Evolutionary conservation across 2,113 vertebrate genomes (phyloP), one percentile per base, ranked within the genome.

Genomic region (Anolis sagrei): DNA sequence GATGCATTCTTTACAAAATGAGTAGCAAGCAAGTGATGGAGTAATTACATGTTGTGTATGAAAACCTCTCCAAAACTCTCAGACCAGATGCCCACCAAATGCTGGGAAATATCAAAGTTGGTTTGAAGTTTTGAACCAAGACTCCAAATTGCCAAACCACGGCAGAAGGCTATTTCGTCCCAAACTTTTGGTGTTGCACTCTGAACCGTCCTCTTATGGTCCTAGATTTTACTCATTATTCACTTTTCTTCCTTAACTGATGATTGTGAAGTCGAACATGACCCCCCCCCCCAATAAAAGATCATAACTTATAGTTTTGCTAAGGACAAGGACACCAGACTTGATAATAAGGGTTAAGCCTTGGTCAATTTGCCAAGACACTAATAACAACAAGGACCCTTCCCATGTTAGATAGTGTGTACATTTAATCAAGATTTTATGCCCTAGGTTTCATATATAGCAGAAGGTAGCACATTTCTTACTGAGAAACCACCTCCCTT

Each of bases 21-120:
- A 25, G 13, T 7, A 70, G 36, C 34, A 72, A 89, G 19, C 23
- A 11, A 82, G 39, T 36, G 74, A 48, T 36, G 29, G 44, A 48
- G 27, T 79, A 79, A 49, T 75, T 79, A 23, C 69, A 86, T 79
- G 25, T 69, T 83, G 21, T 69, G 84, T 68, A 84, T 64, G 81
- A 64, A 85, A 61, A 23, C 76, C 19, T 7, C 81, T 74, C 75
- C 27, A 54, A 82, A 44, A 77, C 39, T 27, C 62, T 81, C 48
- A 84, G 62, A 58, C 69, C 11, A 19, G 18, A 7, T 36, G 21
- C 32, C 58, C 76, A 7, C 36, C n/a, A 61, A 44, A 11, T 19
- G 23, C 25, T 61, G 77, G 49, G 62, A 70, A 84, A 34, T 61
- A 54, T 21, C 27, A 25, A 85, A 77, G 23, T 29, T 34, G 76